These are phyloP conservation scores for Nematolebias whitei DNA, from an alignment of 2,113 vertebrate genomes.

Conservation along the genomic window DNA sequence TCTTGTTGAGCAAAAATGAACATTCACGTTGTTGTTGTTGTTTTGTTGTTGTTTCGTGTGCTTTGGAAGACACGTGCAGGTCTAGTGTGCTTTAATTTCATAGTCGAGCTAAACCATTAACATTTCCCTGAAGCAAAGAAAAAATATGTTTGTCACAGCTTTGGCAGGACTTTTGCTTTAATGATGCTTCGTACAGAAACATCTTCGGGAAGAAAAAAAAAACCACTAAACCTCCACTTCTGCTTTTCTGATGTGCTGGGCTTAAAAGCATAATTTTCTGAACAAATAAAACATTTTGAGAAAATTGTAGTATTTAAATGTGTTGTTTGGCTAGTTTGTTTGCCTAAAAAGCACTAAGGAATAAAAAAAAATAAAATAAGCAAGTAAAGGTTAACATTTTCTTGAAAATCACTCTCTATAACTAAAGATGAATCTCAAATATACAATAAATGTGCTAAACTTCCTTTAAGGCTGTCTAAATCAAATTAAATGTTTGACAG, in stretches of 20 bases:
- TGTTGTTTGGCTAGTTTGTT: too few relatives aligned
- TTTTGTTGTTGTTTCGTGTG: not conserved
- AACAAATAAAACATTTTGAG: too few relatives aligned
- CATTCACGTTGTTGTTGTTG: not conserved
- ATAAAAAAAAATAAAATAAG: too few relatives aligned
- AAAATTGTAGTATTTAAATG: too few relatives aligned
- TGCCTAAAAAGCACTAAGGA: too few relatives aligned
- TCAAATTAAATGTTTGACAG: too few relatives aligned
- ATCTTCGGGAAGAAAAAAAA: conserved; percentile 6
- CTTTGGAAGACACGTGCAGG: not conserved
- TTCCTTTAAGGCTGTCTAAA: not conserved
- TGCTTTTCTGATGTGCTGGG: too few relatives aligned
- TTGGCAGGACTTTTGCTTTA: not conserved
- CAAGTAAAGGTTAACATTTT: too few relatives aligned
- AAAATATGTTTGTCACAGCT: not conserved
- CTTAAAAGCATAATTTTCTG: too few relatives aligned
- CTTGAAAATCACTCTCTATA: too few relatives aligned
- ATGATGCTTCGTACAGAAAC: conserved; percentile 1
- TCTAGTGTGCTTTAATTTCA: not conserved
- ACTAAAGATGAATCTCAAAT: too few relatives aligned
- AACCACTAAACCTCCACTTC: not conserved
- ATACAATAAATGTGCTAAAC: too few relatives aligned
- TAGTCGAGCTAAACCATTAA: not conserved
- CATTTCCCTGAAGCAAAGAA: not conserved
- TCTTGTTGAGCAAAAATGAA: not conserved